phyloP scores from a whole-genome alignment of 2,113 vertebrate species.

The Gallinago jamesoni region DNA sequence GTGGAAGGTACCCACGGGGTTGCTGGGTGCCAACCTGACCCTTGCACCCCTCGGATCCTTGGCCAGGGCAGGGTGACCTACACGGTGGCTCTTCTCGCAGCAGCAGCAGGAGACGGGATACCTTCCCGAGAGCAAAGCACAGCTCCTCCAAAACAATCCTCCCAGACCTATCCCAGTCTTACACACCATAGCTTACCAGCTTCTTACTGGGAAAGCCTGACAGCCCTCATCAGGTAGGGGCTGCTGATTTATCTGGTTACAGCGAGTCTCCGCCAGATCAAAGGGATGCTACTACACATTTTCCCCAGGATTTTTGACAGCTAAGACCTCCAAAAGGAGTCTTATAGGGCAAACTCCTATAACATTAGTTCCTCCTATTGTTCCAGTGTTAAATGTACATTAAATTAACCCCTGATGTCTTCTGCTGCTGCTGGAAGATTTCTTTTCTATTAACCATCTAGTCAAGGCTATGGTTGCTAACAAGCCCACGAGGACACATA shows the following conservation, averaged over 20 bases:
- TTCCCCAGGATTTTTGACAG: background rate
- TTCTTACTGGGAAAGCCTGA: background rate
- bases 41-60: background rate
- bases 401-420: background rate
- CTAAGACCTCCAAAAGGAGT: background rate
- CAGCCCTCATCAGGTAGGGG: background rate
- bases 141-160: background rate
- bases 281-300: background rate
- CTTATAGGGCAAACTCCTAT: background rate
- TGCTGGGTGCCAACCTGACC: background rate
- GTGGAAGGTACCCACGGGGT: rapidly evolving
- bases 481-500: background rate
- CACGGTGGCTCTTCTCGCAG: background rate
- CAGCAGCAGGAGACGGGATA: rapidly evolving
- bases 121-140: background rate
- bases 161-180: background rate
- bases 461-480: background rate
- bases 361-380: background rate
- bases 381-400: background rate
- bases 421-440: background rate
- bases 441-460: background rate
- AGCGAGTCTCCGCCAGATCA: background rate
- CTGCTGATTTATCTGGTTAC: background rate
- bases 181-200: background rate
- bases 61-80: rapidly evolving